Conservation (phyloP, 2,113 vertebrate species). For the Crotalus helleri region DNA sequence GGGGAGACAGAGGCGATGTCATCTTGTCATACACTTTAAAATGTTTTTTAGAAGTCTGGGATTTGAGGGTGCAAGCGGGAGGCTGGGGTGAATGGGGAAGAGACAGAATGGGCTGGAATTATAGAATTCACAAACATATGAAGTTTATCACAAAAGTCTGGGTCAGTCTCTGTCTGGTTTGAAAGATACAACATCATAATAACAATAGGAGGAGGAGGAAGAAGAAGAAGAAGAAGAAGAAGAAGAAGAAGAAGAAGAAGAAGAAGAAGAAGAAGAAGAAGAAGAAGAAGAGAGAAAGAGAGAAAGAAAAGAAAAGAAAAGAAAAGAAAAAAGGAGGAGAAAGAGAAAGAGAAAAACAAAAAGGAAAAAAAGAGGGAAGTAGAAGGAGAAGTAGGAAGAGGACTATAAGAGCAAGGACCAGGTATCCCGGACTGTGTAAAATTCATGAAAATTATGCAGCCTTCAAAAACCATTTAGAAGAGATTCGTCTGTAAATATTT, state of each 20-base stretch:
- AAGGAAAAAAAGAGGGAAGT: neutral
- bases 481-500: neutral
- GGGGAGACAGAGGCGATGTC: neutral
- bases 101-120: neutral
- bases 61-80: neutral
- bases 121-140: neutral
- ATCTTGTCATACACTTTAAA: neutral
- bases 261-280: too few species aligned
- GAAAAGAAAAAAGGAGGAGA: too few species aligned
- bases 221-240: too few species aligned
- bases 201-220: neutral
- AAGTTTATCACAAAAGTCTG: neutral
- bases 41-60: neutral
- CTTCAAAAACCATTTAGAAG: neutral
- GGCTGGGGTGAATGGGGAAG: neutral
- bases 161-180: neutral
- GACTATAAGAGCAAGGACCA: neutral
- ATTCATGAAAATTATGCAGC: neutral
- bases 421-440: neutral
- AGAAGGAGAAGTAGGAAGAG: neutral
- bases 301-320: too few species aligned
- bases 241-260: too few species aligned
- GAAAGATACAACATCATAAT: neutral
- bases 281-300: rapidly evolving
- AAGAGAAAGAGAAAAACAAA: too few species aligned